These are phyloP conservation scores for Pseudocheirus occidentalis DNA, from an alignment of 2,797 vertebrate species.

Conservation along the genomic window DNA sequence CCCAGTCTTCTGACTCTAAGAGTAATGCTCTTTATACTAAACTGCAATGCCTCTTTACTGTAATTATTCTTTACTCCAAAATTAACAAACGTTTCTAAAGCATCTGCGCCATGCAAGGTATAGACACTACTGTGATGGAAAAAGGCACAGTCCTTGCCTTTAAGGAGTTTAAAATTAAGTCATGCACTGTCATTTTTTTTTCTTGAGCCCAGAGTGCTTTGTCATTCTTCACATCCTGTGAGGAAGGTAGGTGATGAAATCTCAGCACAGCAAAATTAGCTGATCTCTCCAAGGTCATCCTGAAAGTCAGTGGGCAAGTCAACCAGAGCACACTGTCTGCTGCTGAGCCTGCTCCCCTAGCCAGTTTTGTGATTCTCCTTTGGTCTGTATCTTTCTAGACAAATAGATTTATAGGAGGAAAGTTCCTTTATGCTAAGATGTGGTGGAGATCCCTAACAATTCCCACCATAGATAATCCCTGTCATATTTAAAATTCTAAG, in stretches of 20 bases:
- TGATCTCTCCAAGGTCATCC: background rate
- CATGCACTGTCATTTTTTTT: slow-evolving; percentile 19
- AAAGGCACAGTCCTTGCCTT: background rate
- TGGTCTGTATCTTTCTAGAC: background rate
- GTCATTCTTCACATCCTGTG: slow-evolving; percentile 36
- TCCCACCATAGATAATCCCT: background rate
- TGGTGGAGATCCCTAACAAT: background rate
- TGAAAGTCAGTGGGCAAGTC: background rate
- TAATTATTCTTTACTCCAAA: background rate
- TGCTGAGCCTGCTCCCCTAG: rapidly evolving
- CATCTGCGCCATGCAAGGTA: background rate
- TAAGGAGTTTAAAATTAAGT: background rate
- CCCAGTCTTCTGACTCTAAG: background rate
- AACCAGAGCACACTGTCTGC: background rate
- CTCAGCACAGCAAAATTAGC: slow-evolving; percentile 21
- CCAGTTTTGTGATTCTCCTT: background rate
- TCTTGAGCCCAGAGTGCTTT: slow-evolving; percentile 38
- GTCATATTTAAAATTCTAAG: background rate
- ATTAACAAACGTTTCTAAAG: background rate
- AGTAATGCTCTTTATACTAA: background rate
- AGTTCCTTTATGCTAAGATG: background rate
- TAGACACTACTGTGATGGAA: background rate
- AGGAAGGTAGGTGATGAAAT: slow-evolving; percentile 27
- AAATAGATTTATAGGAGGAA: background rate
- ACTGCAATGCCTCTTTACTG: background rate